Percentiles rank a stretch among this genome's conserved stretches.
These are phyloP conservation scores for Calcarius lapponicus DNA, from an alignment of 2,797 vertebrate genomes.

Conservation along the genomic window DNA sequence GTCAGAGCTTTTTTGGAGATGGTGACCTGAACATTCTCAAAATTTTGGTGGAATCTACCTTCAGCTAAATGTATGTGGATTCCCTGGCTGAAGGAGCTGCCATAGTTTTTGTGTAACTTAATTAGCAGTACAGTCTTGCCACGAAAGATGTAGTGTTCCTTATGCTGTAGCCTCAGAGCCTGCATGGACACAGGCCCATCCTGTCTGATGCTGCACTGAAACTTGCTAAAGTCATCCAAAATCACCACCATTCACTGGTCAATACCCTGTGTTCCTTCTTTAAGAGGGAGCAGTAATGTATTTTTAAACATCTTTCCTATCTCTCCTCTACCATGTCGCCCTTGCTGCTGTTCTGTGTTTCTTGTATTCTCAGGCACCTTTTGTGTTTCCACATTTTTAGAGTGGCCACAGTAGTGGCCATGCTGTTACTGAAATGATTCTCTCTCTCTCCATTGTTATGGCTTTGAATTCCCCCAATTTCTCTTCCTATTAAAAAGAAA, in stretches of 20 bases:
- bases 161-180: rapidly evolving
- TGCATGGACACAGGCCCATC: background rate
- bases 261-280: background rate
- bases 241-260: background rate
- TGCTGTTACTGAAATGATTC: background rate
- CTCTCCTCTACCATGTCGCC: background rate
- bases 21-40: background rate
- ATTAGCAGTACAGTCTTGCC: background rate
- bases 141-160: background rate
- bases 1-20: background rate
- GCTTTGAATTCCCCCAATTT: background rate
- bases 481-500: background rate
- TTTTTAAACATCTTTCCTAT: background rate
- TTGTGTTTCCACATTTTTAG: background rate
- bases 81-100: background rate
- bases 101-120: background rate
- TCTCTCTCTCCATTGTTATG: background rate
- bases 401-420: background rate
- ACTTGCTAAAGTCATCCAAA: background rate
- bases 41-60: background rate
- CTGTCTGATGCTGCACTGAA: background rate
- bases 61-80: background rate
- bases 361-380: background rate
- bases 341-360: background rate
- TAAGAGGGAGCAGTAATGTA: background rate